A percentile compares a stretch with the other conserved stretches of the same genome.
phyloP scores from a whole-genome alignment of 2,797 vertebrate species.

The Leptodactylus fallax region DNA sequence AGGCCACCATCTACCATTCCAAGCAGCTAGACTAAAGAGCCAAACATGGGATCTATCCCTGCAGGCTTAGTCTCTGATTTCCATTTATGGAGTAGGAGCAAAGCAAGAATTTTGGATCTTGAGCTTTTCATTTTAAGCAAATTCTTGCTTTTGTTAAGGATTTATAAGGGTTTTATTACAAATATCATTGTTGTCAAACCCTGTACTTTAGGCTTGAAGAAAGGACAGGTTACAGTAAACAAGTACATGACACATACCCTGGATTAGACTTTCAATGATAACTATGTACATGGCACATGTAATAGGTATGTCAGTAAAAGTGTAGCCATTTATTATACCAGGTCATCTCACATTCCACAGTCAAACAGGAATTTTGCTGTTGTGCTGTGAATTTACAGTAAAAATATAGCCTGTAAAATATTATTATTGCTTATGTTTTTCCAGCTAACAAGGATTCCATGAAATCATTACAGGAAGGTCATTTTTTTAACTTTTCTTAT shows the following conservation, averaged over 20 bases:
- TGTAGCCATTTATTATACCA: neutral
- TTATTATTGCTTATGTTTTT: neutral
- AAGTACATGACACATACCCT: neutral
- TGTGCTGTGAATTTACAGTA: neutral
- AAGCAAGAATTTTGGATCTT: neutral
- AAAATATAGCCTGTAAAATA: neutral
- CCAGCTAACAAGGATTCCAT: neutral
- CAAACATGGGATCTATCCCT: neutral
- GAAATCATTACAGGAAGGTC: too few species aligned
- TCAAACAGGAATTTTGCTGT: neutral
- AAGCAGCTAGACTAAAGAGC: neutral
- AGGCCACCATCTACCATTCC: neutral
- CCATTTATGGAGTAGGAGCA: neutral
- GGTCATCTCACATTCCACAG: neutral
- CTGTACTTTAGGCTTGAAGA: neutral
- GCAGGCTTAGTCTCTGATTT: neutral
- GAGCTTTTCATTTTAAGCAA: neutral
- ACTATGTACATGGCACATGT: neutral
- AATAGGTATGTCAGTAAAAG: neutral
- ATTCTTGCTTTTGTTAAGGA: neutral
- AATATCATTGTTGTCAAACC: neutral
- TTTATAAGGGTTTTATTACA: neutral
- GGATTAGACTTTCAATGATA: neutral
- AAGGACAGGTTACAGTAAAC: neutral
- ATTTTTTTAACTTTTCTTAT: too few species aligned